Base-by-base conservation (phyloP, 2,113 vertebrate genomes). In the Illadopsis cleaveri region DNA sequence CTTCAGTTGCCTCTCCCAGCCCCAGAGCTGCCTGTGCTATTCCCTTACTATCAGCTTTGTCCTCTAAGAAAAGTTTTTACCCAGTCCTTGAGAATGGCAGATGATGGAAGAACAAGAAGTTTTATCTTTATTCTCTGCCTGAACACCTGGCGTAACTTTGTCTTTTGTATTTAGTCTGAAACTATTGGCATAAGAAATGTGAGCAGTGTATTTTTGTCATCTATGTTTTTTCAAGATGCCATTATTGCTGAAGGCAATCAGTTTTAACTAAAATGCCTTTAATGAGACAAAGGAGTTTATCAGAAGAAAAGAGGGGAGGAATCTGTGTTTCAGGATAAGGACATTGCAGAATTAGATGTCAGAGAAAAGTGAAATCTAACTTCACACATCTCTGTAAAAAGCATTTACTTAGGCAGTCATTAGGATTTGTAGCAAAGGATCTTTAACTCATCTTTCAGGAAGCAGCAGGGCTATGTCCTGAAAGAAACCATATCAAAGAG, bases 401-500 rank as follows among this genome's bases (percentile, higher is more conserved):
- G 37, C 62, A 68, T 94, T 94, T 89, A 75, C 65, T 96, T 50
- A 90, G 50, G 30, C 35, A 87, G 68, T 82, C 77, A 71, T 92
- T 95, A 88, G 21, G 75, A 82, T 80, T 93, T 96, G 65, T 79
- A 94, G 62, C 35, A 62, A 89, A 90, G 45, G 35, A 64, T 71
- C 82, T 96, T 92, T 90, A 84, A 81, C 27, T 95, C 62, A 51
- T 90, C 33, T 89, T 94, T 90, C 85, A 92, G 80, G 91, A 94
- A 92, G 58, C 91, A 94, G 62, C 37, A 82, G 68, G 56, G 38
- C 42, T 82, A 81, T 81, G 21, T 64, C 27, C 47, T 89, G 66
- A 94, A 89, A 94, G 51, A 93, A 94, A 78, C 72, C 5, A 5
- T 58, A 78, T 68, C 87, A 82, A 89, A 94, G 90, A 88, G 89